A percentile compares a stretch with the other conserved stretches of the same genome.
Conservation (phyloP, 2,888 invertebrate genomes). For the Ophion slaviceki region DNA sequence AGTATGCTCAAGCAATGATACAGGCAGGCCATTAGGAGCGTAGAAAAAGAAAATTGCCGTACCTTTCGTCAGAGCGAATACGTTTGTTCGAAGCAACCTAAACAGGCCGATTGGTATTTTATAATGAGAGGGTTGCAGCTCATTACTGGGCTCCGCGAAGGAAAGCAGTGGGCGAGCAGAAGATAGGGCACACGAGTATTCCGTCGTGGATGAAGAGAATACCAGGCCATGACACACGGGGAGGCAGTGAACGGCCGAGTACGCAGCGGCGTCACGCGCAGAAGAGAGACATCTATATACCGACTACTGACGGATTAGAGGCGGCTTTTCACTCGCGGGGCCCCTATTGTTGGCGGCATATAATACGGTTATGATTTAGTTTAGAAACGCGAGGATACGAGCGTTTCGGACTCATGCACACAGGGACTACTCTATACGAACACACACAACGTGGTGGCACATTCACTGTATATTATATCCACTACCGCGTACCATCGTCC, state of each 20-base stretch:
- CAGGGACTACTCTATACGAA: constrained; percentile 40
- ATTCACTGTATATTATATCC: constrained; percentile 36
- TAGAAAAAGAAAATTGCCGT: no score
- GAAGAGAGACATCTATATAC: constrained; percentile 74
- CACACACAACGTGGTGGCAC: constrained; percentile 1
- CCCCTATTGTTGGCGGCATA: constrained; percentile 70
- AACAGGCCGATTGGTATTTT: not conserved
- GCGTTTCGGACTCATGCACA: constrained; percentile 70
- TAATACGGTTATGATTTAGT: constrained; percentile 83
- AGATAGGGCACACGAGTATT: not conserved
- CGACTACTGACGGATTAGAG: constrained; percentile 79
- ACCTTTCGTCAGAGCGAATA: no score
- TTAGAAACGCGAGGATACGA: constrained; percentile 75
- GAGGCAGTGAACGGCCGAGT: constrained; percentile 36
- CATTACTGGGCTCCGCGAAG: not conserved
- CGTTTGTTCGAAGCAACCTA: no score
- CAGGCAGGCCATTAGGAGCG: no score
- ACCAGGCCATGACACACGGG: constrained; percentile 4
- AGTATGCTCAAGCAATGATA: no score
- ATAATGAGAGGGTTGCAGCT: not conserved
- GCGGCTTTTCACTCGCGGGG: constrained; percentile 78
- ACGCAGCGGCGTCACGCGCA: constrained; percentile 34
- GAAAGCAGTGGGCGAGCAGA: not conserved
- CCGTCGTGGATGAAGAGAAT: constrained; percentile 16
- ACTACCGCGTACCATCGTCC: constrained; percentile 19